These are phyloP conservation scores for Nebria brevicollis DNA, from an alignment of 2,888 invertebrate genomes.

Conservation along the genomic window DNA sequence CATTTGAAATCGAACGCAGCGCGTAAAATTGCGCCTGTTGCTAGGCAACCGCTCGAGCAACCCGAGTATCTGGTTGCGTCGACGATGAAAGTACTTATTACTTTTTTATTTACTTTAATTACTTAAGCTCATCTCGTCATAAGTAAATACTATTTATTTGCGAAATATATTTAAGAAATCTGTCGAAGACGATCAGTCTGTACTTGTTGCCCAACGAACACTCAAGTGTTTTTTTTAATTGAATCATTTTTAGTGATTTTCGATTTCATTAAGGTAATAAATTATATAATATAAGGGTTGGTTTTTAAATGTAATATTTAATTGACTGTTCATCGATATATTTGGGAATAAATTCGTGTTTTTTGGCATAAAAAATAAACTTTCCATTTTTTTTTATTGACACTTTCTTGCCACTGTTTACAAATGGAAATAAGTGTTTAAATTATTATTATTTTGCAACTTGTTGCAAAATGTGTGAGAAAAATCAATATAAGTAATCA, in stretches of 20 bases:
- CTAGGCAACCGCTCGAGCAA: background rate
- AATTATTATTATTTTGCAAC: background rate
- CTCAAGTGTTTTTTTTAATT: background rate
- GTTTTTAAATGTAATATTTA: background rate
- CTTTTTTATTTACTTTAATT: background rate
- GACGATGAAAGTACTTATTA: too few species aligned
- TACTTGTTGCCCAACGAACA: background rate
- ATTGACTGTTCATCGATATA: background rate
- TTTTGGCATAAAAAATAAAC: background rate
- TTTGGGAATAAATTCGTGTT: background rate
- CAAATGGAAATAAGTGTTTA: background rate
- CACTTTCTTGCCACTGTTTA: background rate
- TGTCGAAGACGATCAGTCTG: constrained; percentile 5
- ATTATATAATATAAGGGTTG: background rate
- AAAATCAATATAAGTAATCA: too few species aligned
- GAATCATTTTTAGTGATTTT: background rate
- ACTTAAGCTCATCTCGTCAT: background rate
- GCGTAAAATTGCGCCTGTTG: background rate
- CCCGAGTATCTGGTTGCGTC: too few species aligned
- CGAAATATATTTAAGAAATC: constrained; percentile 8
- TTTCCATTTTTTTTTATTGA: background rate
- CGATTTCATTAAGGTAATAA: background rate
- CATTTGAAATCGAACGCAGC: background rate
- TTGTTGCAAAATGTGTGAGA: background rate
- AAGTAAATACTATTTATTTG: background rate